Evolutionary conservation across 2,797 vertebrate genomes (phyloP).

Genomic region (Hyperoplus immaculatus): DNA sequence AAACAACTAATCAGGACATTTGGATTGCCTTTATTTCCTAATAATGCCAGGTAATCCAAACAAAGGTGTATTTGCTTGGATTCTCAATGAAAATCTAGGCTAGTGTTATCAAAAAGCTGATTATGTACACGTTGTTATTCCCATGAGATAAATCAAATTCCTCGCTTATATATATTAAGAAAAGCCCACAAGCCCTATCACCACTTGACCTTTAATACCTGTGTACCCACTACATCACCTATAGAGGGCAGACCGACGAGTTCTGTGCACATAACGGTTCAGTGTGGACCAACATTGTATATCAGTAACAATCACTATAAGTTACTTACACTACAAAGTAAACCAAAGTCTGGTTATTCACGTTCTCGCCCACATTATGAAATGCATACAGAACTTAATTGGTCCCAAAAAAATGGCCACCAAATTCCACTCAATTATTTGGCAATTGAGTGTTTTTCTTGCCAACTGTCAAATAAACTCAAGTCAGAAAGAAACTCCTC

Average conservation of each 20-base stretch:
- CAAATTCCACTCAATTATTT: constrained; percentile 7
- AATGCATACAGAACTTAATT: not conserved
- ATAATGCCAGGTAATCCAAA: not conserved
- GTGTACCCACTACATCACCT: constrained; percentile 38
- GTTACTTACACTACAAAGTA: not conserved
- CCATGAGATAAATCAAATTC: not conserved
- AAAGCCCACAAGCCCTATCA: not conserved
- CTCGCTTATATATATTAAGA: not conserved
- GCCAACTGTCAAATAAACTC: not conserved
- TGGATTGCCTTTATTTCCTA: not conserved
- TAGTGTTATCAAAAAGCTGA: not conserved
- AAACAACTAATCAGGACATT: not conserved
- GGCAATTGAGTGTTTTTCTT: not conserved
- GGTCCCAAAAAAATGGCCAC: not conserved
- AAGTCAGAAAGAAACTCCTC: accelerated
- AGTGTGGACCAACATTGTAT: constrained; percentile 5
- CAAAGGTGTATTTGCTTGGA: not conserved
- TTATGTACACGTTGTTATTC: not conserved
- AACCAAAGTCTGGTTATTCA: not conserved
- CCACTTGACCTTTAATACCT: not conserved
- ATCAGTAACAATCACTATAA: not conserved
- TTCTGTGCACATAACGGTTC: constrained; percentile 45
- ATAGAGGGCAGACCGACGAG: constrained; percentile 56
- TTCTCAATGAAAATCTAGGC: not conserved
- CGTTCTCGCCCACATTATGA: not conserved